Conservation (phyloP, 2,888 invertebrate species). For the Hecatera dysodea region DNA sequence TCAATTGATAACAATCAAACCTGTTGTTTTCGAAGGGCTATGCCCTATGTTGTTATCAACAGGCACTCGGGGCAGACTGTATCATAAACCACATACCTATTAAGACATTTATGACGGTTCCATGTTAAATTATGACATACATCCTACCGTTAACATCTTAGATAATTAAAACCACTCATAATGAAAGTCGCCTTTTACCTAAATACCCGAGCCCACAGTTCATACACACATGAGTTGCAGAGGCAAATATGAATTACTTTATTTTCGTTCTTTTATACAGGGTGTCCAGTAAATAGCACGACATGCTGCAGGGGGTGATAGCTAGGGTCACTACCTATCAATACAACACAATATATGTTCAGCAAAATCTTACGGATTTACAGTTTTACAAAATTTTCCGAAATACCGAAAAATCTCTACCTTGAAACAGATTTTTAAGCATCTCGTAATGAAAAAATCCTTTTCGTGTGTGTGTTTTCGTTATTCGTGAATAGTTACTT, state of each 20-base stretch:
- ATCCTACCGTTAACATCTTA: slow-evolving; percentile 40
- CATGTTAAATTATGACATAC: slow-evolving; percentile 41
- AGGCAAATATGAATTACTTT: not conserved
- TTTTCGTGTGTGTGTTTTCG: too few relatives aligned
- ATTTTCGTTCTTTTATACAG: too few relatives aligned
- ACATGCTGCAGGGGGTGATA: too few relatives aligned
- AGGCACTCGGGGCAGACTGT: slow-evolving; percentile 1
- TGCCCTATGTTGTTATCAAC: not conserved
- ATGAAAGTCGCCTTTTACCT: slow-evolving; percentile 22
- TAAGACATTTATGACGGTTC: slow-evolving; percentile 37
- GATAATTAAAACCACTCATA: slow-evolving; percentile 32
- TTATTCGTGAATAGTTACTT: too few relatives aligned
- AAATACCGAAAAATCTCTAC: too few relatives aligned
- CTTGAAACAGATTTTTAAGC: too few relatives aligned
- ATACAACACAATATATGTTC: too few relatives aligned
- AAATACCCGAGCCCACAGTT: slow-evolving; percentile 27
- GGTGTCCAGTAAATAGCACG: too few relatives aligned
- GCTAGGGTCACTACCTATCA: too few relatives aligned
- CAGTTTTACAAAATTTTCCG: too few relatives aligned
- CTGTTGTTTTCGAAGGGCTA: not conserved
- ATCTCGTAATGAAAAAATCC: too few relatives aligned
- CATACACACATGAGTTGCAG: not conserved
- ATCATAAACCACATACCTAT: slow-evolving; percentile 28
- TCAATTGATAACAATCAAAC: not conserved
- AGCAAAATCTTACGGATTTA: too few relatives aligned